Evolutionary conservation across 2,797 vertebrate species (phyloP).

Genomic region (Pygocentrus nattereri): DNA sequence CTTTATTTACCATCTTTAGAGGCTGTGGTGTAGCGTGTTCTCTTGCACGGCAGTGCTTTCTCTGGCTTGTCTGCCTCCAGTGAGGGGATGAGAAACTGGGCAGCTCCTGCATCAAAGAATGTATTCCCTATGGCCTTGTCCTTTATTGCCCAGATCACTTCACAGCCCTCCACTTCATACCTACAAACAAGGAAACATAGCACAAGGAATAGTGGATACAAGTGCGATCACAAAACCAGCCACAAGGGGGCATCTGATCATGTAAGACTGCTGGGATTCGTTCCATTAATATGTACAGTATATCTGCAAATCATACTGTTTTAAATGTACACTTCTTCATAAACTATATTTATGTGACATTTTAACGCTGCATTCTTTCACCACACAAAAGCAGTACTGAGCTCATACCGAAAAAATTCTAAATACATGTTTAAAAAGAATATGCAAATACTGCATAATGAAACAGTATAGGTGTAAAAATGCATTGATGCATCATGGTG

Average conservation of each 20-base stretch:
- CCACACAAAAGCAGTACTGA: no score
- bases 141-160: conserved; percentile 96
- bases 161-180: conserved; percentile 91
- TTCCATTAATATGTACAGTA: no score
- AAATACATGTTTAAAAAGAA: no score
- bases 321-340: background rate
- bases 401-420: no score
- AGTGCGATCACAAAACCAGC: background rate
- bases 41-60: conserved; percentile 78
- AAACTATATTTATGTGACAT: no score
- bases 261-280: no score
- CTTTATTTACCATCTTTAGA: conserved; percentile 14
- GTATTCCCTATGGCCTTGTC: conserved; percentile 96
- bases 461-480: no score
- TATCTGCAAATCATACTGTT: no score
- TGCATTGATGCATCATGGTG: no score
- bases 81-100: conserved; percentile 91
- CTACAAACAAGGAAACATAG: conserved; percentile 68
- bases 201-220: background rate
- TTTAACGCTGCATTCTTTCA: no score
- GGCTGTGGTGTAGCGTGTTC: conserved; percentile 83
- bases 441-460: no score
- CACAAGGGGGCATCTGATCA: conserved; percentile 11
- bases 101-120: conserved; percentile 95
- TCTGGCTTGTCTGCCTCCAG: conserved; percentile 79